Base-by-base conservation (phyloP, 2,113 vertebrate genomes). In the Sinocyclocheilus grahami region DNA sequence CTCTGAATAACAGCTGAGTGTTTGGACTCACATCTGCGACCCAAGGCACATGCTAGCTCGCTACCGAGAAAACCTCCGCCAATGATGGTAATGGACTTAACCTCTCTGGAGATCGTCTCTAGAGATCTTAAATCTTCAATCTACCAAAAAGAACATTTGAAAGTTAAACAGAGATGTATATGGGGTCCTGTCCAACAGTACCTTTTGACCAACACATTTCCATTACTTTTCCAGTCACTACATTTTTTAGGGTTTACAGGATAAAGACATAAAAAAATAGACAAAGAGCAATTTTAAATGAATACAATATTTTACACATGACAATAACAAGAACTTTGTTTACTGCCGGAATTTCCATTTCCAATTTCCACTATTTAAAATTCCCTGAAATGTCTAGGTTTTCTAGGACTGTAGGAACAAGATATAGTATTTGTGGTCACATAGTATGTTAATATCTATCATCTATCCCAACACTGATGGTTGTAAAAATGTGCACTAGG, bases 41-140 rank as follows among this genome's bases (percentile, higher is more conserved):
- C 97, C 87, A 99, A 93, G 37, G 98, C 98, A 74, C 98, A 99
- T 90, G 98, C 97, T 92, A 99, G 93, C 91, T 99, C 98, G 0
- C 98, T 99, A 81, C 98, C 98, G 0, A 99, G 92, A 91, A 99
- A 99, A 8, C 98, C 98, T 1, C 98, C 98, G 4, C 98, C 98
- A 18, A 99, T 96, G 86, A 99, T 95, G 0, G 97, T 96, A 91
- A 99, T 92, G 2, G 98, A 99, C 72, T 96, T 95, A 48, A 96
- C 92, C 78, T 95, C 95, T 82, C 96, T 95, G 22, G 97, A 97
- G 87, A 99, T 97, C 86, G 96, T 97, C 90, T 98, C 97, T 88
- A 99, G 92, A 2, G 90, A 93, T 92, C 89, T 96, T 87, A 97
- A 99, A 89, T 99, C 98, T 81, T 97, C 96, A 16, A 99, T 95